Conservation (phyloP, 1,140 invertebrate genomes). For the Belonocnema kinseyi region DNA sequence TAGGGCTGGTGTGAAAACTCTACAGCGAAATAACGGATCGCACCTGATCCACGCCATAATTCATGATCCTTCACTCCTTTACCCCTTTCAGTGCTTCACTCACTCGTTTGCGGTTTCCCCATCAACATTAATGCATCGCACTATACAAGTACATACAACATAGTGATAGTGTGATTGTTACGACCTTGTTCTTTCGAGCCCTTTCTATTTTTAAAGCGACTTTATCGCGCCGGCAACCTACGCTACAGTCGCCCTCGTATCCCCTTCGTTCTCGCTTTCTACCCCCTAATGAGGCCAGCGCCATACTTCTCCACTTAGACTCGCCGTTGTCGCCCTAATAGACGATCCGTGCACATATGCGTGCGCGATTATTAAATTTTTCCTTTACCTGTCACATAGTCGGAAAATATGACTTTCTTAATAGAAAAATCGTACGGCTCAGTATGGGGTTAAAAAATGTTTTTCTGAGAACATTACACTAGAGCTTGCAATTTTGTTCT, state of each 20-base stretch:
- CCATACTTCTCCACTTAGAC: slow-evolving; percentile 36
- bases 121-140: slow-evolving; percentile 2
- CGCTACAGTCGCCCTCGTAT: slow-evolving; percentile 21
- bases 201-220: slow-evolving; percentile 44
- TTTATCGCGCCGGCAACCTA: slow-evolving; percentile 38
- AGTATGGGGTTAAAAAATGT: too few species aligned
- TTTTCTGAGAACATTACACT: too few species aligned
- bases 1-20: too few species aligned
- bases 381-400: neutral
- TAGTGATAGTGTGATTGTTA: slow-evolving; percentile 32
- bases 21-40: too few species aligned
- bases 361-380: slow-evolving; percentile 20
- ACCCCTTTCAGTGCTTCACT: too few species aligned
- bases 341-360: slow-evolving; percentile 3
- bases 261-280: slow-evolving; percentile 39
- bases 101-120: neutral
- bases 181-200: slow-evolving; percentile 39
- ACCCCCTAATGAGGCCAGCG: slow-evolving; percentile 41
- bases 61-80: too few species aligned
- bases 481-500: too few species aligned
- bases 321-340: slow-evolving; percentile 22
- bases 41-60: too few species aligned
- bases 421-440: too few species aligned
- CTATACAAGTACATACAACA: slow-evolving; percentile 8
- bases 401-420: neutral